Conservation (phyloP, 2,797 vertebrate species). For the Xenops minutus region DNA sequence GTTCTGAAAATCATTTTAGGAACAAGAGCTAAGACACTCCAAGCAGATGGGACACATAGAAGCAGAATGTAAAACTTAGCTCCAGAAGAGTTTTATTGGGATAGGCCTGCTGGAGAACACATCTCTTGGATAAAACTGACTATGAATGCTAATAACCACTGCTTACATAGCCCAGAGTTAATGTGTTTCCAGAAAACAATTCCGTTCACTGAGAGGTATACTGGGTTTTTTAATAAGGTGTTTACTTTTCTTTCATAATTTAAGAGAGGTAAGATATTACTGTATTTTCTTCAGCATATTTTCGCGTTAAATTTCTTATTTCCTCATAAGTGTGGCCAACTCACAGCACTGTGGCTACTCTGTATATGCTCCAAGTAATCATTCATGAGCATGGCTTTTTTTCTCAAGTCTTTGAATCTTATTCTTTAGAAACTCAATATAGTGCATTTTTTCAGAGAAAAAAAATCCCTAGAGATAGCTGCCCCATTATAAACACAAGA, state of each 20-base stretch:
- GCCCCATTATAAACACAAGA: background rate
- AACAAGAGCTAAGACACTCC: background rate
- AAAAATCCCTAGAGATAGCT: background rate
- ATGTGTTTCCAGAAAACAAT: conserved; percentile 8
- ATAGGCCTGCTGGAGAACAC: background rate
- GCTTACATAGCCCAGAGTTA: background rate
- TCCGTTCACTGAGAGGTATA: background rate
- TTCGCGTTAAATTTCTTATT: background rate
- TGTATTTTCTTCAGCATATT: background rate
- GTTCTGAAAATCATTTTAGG: background rate
- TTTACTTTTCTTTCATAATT: background rate
- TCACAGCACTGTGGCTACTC: background rate
- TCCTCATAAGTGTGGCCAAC: background rate
- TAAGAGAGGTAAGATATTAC: background rate
- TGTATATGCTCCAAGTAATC: background rate
- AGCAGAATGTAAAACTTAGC: background rate
- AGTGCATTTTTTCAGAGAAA: background rate
- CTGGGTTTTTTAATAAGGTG: background rate
- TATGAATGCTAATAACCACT: background rate
- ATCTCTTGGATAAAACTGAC: background rate
- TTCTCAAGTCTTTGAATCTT: background rate
- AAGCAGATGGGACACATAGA: background rate
- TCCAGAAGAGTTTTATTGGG: background rate
- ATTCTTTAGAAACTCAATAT: background rate
- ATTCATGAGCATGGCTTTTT: background rate